These are phyloP conservation scores for Subacronicta megacephala DNA, from an alignment of 2,888 invertebrate genomes.

Conservation along the genomic window DNA sequence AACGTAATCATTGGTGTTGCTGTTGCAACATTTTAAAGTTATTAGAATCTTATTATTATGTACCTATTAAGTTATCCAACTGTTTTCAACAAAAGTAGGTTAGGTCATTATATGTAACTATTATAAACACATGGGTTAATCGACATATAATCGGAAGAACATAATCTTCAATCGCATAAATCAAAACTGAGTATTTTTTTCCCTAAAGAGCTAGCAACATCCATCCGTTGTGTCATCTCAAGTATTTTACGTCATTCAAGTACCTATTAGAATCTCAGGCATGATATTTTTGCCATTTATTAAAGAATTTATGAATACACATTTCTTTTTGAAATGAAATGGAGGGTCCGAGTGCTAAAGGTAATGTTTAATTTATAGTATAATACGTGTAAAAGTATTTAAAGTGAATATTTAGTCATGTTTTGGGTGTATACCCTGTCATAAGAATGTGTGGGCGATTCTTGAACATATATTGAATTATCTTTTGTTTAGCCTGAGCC, in stretches of 20 bases:
- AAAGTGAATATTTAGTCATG: conserved; percentile 50
- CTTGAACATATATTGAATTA: conserved; percentile 71
- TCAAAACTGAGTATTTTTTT: not conserved
- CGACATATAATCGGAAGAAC: too few relatives aligned
- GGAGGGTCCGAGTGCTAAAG: conserved; percentile 78
- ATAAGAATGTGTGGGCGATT: conserved; percentile 83
- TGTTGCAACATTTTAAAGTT: too few relatives aligned
- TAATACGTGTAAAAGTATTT: conserved; percentile 5
- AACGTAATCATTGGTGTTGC: too few relatives aligned
- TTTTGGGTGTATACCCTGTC: conserved; percentile 71
- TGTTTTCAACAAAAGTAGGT: too few relatives aligned
- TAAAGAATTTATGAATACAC: conserved; percentile 57
- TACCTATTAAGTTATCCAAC: too few relatives aligned
- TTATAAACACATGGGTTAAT: too few relatives aligned
- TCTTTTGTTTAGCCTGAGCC: conserved; percentile 78
- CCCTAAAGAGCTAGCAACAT: conserved; percentile 41
- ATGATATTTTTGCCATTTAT: conserved; percentile 57
- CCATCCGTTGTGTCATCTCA: conserved; percentile 39
- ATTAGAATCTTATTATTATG: too few relatives aligned
- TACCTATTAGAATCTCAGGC: conserved; percentile 51
- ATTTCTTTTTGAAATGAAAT: conserved; percentile 79
- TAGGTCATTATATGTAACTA: too few relatives aligned
- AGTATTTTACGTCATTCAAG: conserved; percentile 53
- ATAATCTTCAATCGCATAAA: too few relatives aligned
- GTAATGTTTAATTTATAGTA: conserved; percentile 60